Conservation (phyloP, 2,113 vertebrate genomes). For the Engraulis encrasicolus region DNA sequence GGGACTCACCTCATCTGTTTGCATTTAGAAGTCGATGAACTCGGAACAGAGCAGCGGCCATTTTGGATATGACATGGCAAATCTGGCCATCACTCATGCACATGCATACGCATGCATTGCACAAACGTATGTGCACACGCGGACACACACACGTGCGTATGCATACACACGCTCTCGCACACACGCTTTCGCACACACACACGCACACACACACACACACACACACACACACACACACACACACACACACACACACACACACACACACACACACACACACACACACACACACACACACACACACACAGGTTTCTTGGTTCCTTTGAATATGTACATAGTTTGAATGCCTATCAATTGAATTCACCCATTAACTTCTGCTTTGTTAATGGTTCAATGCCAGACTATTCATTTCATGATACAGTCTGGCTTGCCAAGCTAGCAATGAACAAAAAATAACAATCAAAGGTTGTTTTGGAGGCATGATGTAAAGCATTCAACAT, state of each 20-base stretch:
- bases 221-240: background rate
- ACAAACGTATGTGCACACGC: background rate
- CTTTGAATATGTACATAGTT: background rate
- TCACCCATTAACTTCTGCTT: no score
- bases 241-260: background rate
- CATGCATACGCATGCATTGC: background rate
- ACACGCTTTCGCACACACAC: background rate
- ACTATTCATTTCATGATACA: no score
- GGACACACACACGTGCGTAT: background rate
- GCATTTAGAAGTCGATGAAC: background rate
- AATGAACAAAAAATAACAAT: no score
- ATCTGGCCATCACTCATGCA: background rate
- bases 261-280: background rate
- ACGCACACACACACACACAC: background rate
- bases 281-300: background rate
- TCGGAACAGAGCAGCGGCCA: background rate
- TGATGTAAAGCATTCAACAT: no score
- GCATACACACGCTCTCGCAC: background rate
- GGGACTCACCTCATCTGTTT: conserved; percentile 39
- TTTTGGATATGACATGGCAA: background rate
- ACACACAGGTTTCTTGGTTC: background rate
- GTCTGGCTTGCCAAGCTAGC: no score
- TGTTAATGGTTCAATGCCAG: no score
- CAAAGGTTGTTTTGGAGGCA: no score
- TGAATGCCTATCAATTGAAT: no score